Evolutionary conservation across 2,113 vertebrate genomes (phyloP), one percentile per base, ranked within the genome.

Genomic region (Oncorhynchus nerka): DNA sequence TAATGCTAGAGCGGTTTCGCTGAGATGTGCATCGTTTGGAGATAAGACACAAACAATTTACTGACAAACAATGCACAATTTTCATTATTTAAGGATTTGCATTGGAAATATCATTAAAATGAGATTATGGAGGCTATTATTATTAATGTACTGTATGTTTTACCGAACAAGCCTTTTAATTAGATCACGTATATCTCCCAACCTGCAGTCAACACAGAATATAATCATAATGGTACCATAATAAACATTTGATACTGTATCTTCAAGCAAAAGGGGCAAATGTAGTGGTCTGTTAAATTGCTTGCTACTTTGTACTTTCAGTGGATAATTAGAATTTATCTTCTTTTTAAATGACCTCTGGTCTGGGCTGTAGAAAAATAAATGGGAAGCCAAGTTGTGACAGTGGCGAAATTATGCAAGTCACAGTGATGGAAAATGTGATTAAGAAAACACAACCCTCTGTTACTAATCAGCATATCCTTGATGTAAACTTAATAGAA

Each of bases 61-160:
- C 72, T 78, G 75, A 74, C 72, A 84, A 69, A 77, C 75, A 83
- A 75, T 78, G 62, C 74, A 70, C 79, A 78, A 51, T 77, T 88
- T 89, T 86, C 80, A 88, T 87, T 85, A 87, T 88, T 89, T 85
- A 87, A 89, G 85, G 79, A 85, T 88, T 86, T 86, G 81, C 83
- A 86, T 79, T 84, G 81, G 69, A 87, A 87, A 89, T 82, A 89
- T 85, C 65, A 8, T 90, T 87, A 84, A 87, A 87, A 86, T 76
- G 2, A 86, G 76, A 90, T 87, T 86, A 88, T 75, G 4, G 66
- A 78, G 81, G 77, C 81, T 0, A 67, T 71, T 79, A 71, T 76
- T 82, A 83, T 79, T 24, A 77, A 81, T 74, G 75, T 70, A 22
- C 15, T 74, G 68, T 70, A 75, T 75, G 34, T 67, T 79, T 68